Evolutionary conservation across 2,113 vertebrate species (phyloP).

Genomic region (Tychaedon coryphoeus): DNA sequence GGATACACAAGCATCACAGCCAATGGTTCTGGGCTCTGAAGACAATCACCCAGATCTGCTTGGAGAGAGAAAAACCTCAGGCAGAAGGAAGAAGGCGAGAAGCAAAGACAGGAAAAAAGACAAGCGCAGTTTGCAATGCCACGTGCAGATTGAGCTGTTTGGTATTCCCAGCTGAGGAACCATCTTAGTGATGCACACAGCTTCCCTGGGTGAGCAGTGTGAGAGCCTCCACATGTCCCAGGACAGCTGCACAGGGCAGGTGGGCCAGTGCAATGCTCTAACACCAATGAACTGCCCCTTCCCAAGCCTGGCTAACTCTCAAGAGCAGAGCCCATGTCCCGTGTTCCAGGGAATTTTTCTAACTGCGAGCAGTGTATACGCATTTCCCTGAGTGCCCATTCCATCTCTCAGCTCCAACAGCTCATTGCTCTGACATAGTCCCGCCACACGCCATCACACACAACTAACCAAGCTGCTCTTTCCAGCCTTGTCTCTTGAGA

Average conservation of each 20-base stretch:
- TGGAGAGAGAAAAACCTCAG: neutral
- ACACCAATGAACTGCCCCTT: neutral
- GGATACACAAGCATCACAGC: neutral
- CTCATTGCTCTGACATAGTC: neutral
- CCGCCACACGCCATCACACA: neutral
- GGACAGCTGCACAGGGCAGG: neutral
- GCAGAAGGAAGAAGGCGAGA: neutral
- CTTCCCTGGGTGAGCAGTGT: neutral
- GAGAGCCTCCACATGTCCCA: fast-evolving
- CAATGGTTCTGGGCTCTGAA: neutral
- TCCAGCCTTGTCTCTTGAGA: neutral
- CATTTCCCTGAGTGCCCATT: too few relatives aligned
- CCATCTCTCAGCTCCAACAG: neutral
- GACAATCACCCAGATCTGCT: neutral
- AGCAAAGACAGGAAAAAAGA: neutral
- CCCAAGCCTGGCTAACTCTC: neutral
- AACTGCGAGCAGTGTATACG: fast-evolving
- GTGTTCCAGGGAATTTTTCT: neutral
- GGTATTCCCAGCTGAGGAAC: neutral
- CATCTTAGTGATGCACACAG: neutral
- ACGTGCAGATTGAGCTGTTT: neutral
- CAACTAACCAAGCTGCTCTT: neutral
- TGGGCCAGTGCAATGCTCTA: neutral
- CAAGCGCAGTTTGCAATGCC: neutral
- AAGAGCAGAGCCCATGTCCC: neutral